These are phyloP conservation scores for Catamblyrhynchus diadema DNA, from an alignment of 2,797 vertebrate species.

Conservation along the genomic window DNA sequence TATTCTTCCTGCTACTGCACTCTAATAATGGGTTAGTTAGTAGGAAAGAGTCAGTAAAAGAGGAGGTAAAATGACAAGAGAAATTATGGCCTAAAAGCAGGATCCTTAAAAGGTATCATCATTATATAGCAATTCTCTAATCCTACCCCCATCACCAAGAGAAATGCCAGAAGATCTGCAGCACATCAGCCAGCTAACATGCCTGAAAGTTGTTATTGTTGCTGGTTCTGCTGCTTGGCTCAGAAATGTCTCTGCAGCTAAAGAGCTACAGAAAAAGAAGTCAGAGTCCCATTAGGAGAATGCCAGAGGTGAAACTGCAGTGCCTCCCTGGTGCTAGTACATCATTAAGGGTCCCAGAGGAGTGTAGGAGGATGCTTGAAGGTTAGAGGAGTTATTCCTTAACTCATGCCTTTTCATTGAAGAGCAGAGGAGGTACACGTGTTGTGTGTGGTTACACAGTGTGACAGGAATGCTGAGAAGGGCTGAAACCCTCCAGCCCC, in stretches of 20 bases:
- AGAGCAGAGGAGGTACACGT: not conserved
- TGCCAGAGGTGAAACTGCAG: conserved; percentile 14
- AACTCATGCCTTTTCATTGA: conserved; percentile 14
- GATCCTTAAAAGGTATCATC: conserved; percentile 32
- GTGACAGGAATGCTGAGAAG: conserved; percentile 17
- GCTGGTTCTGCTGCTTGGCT: conserved; percentile 33
- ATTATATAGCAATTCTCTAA: conserved; percentile 29
- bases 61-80: conserved; percentile 51
- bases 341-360: conserved; percentile 40
- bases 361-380: conserved; percentile 34
- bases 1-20: not conserved
- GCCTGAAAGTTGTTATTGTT: conserved; percentile 45
- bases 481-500: not conserved
- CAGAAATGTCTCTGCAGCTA: conserved; percentile 29
- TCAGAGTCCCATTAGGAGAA: conserved; percentile 34
- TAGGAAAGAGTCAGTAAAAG: conserved; percentile 1
- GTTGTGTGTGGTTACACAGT: not conserved
- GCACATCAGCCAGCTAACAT: conserved; percentile 30
- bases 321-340: conserved; percentile 20
- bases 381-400: conserved; percentile 8
- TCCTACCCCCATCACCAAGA: not conserved
- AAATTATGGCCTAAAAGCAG: conserved; percentile 50
- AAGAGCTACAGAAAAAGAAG: conserved; percentile 44
- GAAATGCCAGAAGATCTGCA: conserved; percentile 26
- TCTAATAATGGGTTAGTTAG: conserved; percentile 2